Evolutionary conservation across 2,888 invertebrate genomes (phyloP).

Genomic region (Diplazon laetatorius): DNA sequence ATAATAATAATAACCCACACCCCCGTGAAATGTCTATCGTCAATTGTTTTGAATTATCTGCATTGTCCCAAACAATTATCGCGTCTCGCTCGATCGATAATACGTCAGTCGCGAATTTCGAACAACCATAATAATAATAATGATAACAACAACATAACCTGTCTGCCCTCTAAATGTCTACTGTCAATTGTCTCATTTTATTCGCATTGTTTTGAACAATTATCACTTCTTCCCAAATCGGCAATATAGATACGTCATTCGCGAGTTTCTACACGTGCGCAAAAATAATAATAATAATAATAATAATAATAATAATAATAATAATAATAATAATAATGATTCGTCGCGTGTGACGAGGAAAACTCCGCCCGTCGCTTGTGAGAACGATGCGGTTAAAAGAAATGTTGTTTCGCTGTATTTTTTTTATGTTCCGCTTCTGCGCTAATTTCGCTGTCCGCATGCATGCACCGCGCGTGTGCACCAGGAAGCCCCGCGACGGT

Average conservation of each 20-base stretch:
- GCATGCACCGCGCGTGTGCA: slow-evolving; percentile 14
- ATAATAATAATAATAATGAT: background rate
- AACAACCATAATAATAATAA: no score
- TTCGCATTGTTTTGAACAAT: background rate
- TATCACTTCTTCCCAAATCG: background rate
- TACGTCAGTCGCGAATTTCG: background rate
- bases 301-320: no score
- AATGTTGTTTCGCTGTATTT: no score
- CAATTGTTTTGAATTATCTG: background rate
- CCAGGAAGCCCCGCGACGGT: slow-evolving; percentile 39
- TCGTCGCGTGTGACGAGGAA: background rate
- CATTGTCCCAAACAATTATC: background rate
- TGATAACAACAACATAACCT: no score
- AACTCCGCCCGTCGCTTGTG: no score
- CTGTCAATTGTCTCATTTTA: slow-evolving; percentile 1
- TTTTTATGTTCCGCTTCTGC: background rate
- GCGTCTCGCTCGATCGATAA: background rate
- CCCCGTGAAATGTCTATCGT: slow-evolving; percentile 4
- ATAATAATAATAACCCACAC: background rate
- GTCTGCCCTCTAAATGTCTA: background rate
- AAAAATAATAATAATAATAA: no score
- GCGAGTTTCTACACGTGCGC: no score
- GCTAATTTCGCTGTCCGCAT: slow-evolving; percentile 1
- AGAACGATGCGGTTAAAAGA: no score
- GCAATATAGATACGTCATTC: no score